Conservation (phyloP, 2,888 invertebrate species). For the Sinodicranocentrus sp. region DNA sequence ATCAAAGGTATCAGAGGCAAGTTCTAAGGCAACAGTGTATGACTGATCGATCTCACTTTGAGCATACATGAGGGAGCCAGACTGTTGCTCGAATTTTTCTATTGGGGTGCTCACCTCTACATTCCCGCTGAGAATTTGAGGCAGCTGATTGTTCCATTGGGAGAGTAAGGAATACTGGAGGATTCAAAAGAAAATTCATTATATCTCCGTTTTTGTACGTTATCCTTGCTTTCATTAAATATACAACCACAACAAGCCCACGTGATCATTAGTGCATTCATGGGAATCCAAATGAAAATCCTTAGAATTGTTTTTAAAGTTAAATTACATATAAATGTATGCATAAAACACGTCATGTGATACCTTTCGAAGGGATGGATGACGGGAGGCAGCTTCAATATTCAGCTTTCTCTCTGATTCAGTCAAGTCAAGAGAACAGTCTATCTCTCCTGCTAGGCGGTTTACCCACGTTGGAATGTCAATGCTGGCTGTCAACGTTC, state of each 20-base stretch:
- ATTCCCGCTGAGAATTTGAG: slow-evolving; percentile 77
- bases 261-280: too few species aligned
- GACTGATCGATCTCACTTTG: slow-evolving; percentile 70
- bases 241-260: too few species aligned
- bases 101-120: slow-evolving; percentile 78
- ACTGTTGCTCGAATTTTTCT: slow-evolving; percentile 77
- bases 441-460: slow-evolving; percentile 69
- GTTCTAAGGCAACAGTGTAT: slow-evolving; percentile 72
- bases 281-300: too few species aligned
- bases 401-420: slow-evolving; percentile 72
- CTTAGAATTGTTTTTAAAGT: too few species aligned
- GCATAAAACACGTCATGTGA: too few species aligned
- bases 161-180: slow-evolving; percentile 77
- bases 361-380: slow-evolving; percentile 69
- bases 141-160: slow-evolving; percentile 78
- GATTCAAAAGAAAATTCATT: background rate
- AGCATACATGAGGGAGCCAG: slow-evolving; percentile 72
- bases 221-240: too few species aligned
- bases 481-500: slow-evolving; percentile 59
- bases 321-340: too few species aligned
- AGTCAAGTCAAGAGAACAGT: slow-evolving; percentile 70
- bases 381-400: slow-evolving; percentile 61
- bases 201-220: background rate
- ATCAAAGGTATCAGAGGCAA: slow-evolving; percentile 71
- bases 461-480: slow-evolving; percentile 63